Percentiles rank a stretch among this genome's conserved stretches.
Conservation (phyloP, 2,888 invertebrate species). For the Lasioglossum calceatum region DNA sequence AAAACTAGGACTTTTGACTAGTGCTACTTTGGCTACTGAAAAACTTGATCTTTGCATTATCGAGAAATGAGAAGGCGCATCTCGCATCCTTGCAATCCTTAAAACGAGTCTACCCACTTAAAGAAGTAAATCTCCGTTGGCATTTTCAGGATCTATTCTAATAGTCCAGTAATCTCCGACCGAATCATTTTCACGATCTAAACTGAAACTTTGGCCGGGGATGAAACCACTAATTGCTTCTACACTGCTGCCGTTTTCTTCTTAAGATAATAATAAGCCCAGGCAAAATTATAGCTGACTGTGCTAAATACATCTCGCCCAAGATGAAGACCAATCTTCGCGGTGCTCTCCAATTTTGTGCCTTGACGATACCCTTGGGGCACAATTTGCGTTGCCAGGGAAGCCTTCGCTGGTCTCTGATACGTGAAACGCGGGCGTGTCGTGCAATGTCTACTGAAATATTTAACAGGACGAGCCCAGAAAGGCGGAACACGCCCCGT, state of each 20-base stretch:
- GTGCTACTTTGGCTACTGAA: too few relatives aligned
- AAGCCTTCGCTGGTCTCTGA: slow-evolving; percentile 40
- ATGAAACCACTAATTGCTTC: slow-evolving; percentile 60
- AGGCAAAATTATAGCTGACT: slow-evolving; percentile 56
- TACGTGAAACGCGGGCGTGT: slow-evolving; percentile 44
- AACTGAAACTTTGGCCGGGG: slow-evolving; percentile 2
- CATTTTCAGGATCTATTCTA: not conserved
- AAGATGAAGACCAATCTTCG: slow-evolving; percentile 69
- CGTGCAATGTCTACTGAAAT: slow-evolving; percentile 54
- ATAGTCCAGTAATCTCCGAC: slow-evolving; percentile 15
- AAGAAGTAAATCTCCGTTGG: not conserved
- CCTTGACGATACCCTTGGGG: slow-evolving; percentile 69
- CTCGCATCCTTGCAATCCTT: too few relatives aligned
- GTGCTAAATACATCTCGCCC: slow-evolving; percentile 60
- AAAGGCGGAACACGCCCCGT: slow-evolving; percentile 17
- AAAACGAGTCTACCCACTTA: not conserved
- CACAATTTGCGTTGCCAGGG: slow-evolving; percentile 72
- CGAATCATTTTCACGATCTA: slow-evolving; percentile 27
- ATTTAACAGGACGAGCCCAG: slow-evolving; percentile 56
- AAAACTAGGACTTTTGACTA: too few relatives aligned
- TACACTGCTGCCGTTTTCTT: slow-evolving; percentile 45
- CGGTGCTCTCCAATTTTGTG: slow-evolving; percentile 72
- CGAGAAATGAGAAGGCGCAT: too few relatives aligned
- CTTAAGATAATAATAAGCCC: slow-evolving; percentile 62
- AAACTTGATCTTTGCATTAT: too few relatives aligned